These are phyloP conservation scores for Cassiopea andromeda DNA, from an alignment of 30 jellyfish, hydroid and myxozoan genomes.

Conservation along the genomic window DNA sequence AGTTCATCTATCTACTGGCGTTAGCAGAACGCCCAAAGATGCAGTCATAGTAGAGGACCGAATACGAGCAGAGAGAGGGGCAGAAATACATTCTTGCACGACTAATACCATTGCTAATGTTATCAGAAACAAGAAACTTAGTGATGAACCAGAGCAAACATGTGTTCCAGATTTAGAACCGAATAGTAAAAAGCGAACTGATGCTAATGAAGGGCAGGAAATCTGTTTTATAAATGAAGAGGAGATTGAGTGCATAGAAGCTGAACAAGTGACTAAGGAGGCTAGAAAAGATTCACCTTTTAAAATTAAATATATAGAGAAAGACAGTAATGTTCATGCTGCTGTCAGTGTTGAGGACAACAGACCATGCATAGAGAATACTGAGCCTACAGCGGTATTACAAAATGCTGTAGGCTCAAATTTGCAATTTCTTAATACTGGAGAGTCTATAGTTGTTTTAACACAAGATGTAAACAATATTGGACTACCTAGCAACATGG, in stretches of 20 bases:
- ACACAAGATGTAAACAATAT: conserved; percentile 56
- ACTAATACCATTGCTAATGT: not conserved
- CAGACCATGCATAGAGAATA: not conserved
- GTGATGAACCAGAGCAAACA: not conserved
- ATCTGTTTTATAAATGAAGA: not conserved
- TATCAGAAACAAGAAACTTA: not conserved
- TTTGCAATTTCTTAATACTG: conserved; percentile 53
- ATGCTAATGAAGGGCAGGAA: not conserved
- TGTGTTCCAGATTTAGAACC: not conserved
- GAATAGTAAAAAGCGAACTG: not conserved
- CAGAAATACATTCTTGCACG: not conserved
- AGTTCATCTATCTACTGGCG: not conserved
- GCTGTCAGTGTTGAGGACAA: not conserved
- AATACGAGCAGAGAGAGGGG: not conserved
- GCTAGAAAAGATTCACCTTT: not conserved
- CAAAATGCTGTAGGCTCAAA: conserved; percentile 24
- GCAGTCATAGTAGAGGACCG: not conserved
- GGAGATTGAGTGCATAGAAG: not conserved
- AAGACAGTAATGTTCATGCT: not conserved
- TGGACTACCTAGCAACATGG: conserved; percentile 34
- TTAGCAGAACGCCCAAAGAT: not conserved
- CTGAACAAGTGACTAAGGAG: not conserved
- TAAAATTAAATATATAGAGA: conserved; percentile 5
- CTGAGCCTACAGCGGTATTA: not conserved
- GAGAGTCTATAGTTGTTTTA: conserved; percentile 51